Conservation (phyloP, 2,113 vertebrate species). For the Catharus fuscescens region DNA sequence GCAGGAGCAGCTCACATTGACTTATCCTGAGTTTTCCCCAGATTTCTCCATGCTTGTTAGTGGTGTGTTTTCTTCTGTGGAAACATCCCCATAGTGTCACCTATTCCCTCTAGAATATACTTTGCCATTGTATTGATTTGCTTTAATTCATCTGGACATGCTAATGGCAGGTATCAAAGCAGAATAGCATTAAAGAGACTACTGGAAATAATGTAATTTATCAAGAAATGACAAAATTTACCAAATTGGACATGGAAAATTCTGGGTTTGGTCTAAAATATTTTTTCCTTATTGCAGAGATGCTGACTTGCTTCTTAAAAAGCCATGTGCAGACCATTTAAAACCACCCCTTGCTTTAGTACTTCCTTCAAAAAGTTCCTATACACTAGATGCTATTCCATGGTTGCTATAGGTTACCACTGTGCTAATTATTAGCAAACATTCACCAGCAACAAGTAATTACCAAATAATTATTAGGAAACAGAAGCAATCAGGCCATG, state of each 20-base stretch:
- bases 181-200: not conserved
- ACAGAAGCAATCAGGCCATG: not conserved
- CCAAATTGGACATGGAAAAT: not conserved
- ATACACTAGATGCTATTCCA: not conserved
- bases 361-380: not conserved
- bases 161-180: not conserved
- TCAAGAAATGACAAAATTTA: not conserved
- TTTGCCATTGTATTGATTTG: not conserved
- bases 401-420: not conserved
- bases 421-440: conserved; percentile 30
- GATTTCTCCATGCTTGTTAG: not conserved
- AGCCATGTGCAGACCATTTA: not conserved
- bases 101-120: not conserved
- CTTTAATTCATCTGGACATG: not conserved
- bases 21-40: not conserved
- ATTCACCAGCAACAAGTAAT: conserved; percentile 28
- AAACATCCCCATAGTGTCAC: not conserved
- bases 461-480: conserved; percentile 28
- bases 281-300: not conserved
- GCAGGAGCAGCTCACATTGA: not conserved
- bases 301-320: not conserved
- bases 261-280: not conserved
- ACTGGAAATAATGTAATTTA: not conserved
- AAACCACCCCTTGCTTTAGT: not conserved
- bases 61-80: not conserved